These are phyloP conservation scores for Xanthorhoe spadicearia DNA, from an alignment of 2,888 invertebrate species.

Conservation along the genomic window DNA sequence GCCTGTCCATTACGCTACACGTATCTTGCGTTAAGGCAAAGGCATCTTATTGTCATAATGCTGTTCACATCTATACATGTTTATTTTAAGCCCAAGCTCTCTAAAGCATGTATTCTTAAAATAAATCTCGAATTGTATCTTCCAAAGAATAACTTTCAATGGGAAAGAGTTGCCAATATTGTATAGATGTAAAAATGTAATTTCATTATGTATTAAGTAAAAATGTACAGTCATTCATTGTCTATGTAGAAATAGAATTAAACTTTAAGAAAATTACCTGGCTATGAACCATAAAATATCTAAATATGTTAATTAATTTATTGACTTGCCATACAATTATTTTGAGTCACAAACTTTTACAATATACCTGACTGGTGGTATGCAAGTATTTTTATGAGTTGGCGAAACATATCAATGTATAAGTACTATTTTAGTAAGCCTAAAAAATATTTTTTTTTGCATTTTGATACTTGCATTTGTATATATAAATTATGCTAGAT, in stretches of 20 bases:
- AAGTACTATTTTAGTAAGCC: no score
- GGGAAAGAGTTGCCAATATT: constrained; percentile 67
- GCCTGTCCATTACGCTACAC: no score
- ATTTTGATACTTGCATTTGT: constrained; percentile 8
- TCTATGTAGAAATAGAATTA: constrained; percentile 31
- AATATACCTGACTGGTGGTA: neutral
- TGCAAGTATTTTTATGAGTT: constrained; percentile 7
- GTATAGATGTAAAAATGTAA: constrained; percentile 57
- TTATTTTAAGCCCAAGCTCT: constrained; percentile 17
- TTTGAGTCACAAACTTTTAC: constrained; percentile 29
- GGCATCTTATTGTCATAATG: no score
- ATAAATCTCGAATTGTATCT: constrained; percentile 49
- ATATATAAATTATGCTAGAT: neutral
- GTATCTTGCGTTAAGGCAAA: neutral
- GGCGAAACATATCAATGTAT: constrained; percentile 24
- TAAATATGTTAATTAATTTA: constrained; percentile 12
- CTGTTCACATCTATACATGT: neutral
- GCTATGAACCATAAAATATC: constrained; percentile 46
- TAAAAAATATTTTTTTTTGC: neutral
- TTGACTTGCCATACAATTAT: constrained; percentile 33
- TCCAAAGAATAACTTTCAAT: constrained; percentile 59
- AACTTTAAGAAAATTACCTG: constrained; percentile 36
- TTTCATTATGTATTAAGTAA: constrained; percentile 44
- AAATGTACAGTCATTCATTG: constrained; percentile 50
- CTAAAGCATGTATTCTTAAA: constrained; percentile 10